Base-by-base conservation (phyloP, 2,888 invertebrate genomes). In the Brachylomia viminalis region DNA sequence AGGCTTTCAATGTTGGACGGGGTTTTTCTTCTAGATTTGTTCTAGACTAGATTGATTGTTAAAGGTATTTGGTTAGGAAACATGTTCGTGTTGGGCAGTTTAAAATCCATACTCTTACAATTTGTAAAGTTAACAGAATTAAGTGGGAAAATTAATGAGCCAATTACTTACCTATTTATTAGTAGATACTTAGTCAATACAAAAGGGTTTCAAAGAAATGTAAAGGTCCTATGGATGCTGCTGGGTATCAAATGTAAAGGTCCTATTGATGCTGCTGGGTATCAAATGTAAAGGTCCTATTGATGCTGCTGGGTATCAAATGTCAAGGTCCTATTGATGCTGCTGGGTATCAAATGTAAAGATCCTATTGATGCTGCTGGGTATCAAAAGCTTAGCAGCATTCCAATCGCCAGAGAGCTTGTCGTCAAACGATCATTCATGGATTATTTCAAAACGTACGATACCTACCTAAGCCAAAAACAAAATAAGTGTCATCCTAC, bases 401-500 rank as follows among this genome's bases (percentile, higher is more conserved):
- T 72, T 77, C 38, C 38, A 38, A 42, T 42, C 42, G 42, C 42
- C 42, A 42, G 10, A 42, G 10, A 42, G 42, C 42, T 10, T 42
- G 23, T 23, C 54, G 33, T 42, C 20, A 38, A 56, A 58, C 20
- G 23, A 61, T 27, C 30, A 47, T 4, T 62, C 49, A 81, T 20
- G 15, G 54, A 33, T 62, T 42, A 79, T 49, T 56, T 27, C 23
- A 49, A 61, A 42, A 54, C 20, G 11, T 45, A 65, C 58, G 49
- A 20, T n/a, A n/a, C n/a, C n/a, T n/a, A n/a, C n/a, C n/a, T 8
- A 73, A 72, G 13, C 33, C 45, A 52, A 67, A 77, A 71, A 71
- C 52, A 42, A 72, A 58, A 58, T 49, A 66, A 77, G 82, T 62
- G 75, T 33, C 62, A 69, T 58, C 30, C 52, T 59, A 70, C 47